Base-by-base conservation (phyloP, 2,113 vertebrate genomes). In the Nesogale talazaci region DNA sequence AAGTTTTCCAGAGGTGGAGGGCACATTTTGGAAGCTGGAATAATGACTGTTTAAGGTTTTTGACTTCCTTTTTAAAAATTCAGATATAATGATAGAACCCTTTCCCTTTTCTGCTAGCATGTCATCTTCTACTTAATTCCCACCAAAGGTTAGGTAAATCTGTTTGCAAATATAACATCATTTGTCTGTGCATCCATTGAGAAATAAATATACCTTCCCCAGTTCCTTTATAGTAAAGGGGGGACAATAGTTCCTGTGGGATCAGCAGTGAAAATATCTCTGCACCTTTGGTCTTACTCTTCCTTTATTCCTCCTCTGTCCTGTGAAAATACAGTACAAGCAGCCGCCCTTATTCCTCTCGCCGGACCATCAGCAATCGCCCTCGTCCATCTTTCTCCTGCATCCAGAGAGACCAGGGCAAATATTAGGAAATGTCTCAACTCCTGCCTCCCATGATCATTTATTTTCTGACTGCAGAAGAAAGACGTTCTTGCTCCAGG, bases 91-190 rank as follows among this genome's bases (percentile, higher is more conserved):
- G 83, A 83, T 56, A 86, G 29, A 7, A 80, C 76, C 25, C 72
- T 91, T 82, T 78, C 29, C 19, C 22, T 42, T 75, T 94, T 85
- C 46, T 34, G 70, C 9, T 97, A 40, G 75, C 92, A 17, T 23
- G 6, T 76, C 94, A 91, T 38, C 56, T 91, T 40, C 61, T 84
- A 80, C 95, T 95, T 97, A 83, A 92, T 95, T 94, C 89, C 70
- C 31, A 86, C 31, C 87, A 95, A 93, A 96, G 87, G 40, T 94
- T 70, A 79, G 46, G 46, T 52, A 9, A 87, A 89, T 88, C 34
- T 93, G 52, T 88, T 94, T 70, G 86, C 82, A 56, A 97, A 90
- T 17, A 91, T 77, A 92, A 87, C 0, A 86, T 78, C 46, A 91
- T 93, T 90, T 90, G 34, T 46, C 19, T 56, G 0, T 76, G 87